Evolutionary conservation across 1,140 invertebrate genomes (phyloP).

Genomic region (Apis cerana): DNA sequence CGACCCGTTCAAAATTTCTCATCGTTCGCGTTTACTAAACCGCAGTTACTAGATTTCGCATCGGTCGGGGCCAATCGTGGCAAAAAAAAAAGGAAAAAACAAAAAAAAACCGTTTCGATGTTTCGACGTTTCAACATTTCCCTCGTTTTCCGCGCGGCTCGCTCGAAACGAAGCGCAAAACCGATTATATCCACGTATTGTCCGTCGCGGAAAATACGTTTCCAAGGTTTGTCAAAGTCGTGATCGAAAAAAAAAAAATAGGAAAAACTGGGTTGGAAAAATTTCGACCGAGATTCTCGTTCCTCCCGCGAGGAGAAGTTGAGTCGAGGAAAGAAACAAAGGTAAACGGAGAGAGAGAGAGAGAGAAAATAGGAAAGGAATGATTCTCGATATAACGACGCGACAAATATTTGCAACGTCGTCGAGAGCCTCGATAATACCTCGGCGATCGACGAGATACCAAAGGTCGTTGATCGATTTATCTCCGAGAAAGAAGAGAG

Average conservation of each 20-base stretch:
- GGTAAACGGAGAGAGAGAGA: neutral
- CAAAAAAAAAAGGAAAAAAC: neutral
- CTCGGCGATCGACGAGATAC: too few species aligned
- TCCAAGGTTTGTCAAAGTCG: neutral
- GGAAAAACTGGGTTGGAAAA: too few species aligned
- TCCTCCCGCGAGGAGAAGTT: too few species aligned
- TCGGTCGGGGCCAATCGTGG: neutral
- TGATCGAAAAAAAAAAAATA: neutral
- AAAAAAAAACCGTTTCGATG: neutral
- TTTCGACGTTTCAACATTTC: neutral
- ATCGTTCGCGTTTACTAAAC: constrained; percentile 3
- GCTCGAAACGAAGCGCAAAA: neutral
- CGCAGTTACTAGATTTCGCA: constrained; percentile 18
- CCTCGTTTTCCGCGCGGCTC: neutral
- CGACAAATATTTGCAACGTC: constrained; percentile 37
- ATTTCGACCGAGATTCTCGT: too few species aligned
- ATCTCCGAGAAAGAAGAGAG: neutral
- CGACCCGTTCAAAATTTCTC: constrained; percentile 2
- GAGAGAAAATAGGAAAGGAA: constrained; percentile 29
- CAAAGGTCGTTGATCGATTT: constrained; percentile 22
- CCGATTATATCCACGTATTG: neutral
- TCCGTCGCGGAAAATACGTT: neutral
- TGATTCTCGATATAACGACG: constrained; percentile 31
- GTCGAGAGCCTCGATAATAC: neutral
- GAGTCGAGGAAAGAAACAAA: neutral